Base-by-base conservation (phyloP, 30 jellyfish, hydroid and myxozoan species). In the Aurelia coerulea region DNA sequence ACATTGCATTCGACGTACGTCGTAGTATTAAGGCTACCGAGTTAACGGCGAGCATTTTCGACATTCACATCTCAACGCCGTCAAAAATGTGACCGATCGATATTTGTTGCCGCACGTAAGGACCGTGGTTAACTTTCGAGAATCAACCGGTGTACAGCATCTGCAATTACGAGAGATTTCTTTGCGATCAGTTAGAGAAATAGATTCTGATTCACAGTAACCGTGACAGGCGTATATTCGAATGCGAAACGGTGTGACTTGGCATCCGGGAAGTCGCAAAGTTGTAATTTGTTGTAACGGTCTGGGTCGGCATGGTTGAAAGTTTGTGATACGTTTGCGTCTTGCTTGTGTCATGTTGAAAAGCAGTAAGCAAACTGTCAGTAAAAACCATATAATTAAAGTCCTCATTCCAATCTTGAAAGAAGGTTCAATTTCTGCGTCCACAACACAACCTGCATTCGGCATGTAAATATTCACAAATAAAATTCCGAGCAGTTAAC, bases 341-440 rank as follows among this genome's bases (percentile, higher is more conserved):
- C 65, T 84, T 73, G 83, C 93, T 84, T 74, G 88, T 53, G 93
- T 53, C 88, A 68, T 73, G 49, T 77, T 70, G 11, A 74, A 18
- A 62, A 73, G 75, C 87, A 29, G 76, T 14, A 72, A 81, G 68
- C 93, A 66, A 72, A 67, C 73, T 53, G 80, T 79, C 78, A 84
- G 50, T 62, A 74, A 10, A 23, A 65, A 49, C 5, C 79, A 59
- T 3, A 66, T 39, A 15, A 84, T 29, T 68, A 73, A 63, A 46
- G 60, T 68, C 93, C 88, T 84, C 93, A 84, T 84, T 32, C 84
- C 93, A 84, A 54, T 84, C 69, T 58, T 64, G 92, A n/a, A 14
- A 3, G 34, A 62, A 13, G 33, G 37, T 42, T 37, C 53, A 76
- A 68, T 33, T 50, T 73, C 58, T 60, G 80, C 59, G 89, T 29